These are phyloP conservation scores for Rhea americana DNA, from an alignment of 2,113 vertebrate species.

Conservation along the genomic window DNA sequence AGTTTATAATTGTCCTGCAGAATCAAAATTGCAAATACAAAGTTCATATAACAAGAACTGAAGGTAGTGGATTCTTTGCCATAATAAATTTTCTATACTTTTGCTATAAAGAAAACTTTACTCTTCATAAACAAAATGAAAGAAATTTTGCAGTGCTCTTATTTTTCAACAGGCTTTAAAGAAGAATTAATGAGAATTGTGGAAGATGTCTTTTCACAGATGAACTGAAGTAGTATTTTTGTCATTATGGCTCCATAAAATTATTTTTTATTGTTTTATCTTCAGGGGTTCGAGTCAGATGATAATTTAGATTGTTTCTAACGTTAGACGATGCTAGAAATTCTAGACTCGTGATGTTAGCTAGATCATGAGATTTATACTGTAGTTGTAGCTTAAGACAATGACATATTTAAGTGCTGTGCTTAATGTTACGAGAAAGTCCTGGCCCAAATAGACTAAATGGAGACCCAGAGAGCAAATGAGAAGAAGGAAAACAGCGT, in stretches of 20 bases:
- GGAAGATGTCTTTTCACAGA: slow-evolving; percentile 31
- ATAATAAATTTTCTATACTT: slow-evolving; percentile 2
- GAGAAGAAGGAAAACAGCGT: background rate
- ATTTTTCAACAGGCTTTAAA: slow-evolving; percentile 36
- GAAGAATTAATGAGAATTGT: slow-evolving; percentile 40
- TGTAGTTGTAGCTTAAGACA: slow-evolving; percentile 11
- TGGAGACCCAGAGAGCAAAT: background rate
- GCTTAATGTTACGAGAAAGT: slow-evolving; percentile 24
- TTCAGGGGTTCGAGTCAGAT: slow-evolving; percentile 34
- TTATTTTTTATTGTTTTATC: slow-evolving; percentile 65
- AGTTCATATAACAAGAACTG: background rate
- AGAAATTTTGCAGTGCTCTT: slow-evolving; percentile 26
- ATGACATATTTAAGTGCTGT: slow-evolving; percentile 30
- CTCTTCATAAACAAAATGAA: slow-evolving; percentile 56
- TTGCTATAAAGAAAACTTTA: slow-evolving; percentile 51
- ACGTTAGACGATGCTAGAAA: slow-evolving; percentile 26
- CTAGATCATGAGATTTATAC: slow-evolving; percentile 40
- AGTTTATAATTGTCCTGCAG: background rate
- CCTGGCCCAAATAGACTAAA: background rate
- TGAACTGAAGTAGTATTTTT: slow-evolving; percentile 50
- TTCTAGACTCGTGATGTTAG: background rate
- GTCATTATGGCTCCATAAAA: slow-evolving; percentile 55
- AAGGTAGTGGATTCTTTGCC: background rate
- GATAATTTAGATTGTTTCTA: slow-evolving; percentile 60
- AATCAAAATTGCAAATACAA: background rate